Evolutionary conservation across 1,140 invertebrate genomes (phyloP).

Genomic region (Protaetia brevitarsis): DNA sequence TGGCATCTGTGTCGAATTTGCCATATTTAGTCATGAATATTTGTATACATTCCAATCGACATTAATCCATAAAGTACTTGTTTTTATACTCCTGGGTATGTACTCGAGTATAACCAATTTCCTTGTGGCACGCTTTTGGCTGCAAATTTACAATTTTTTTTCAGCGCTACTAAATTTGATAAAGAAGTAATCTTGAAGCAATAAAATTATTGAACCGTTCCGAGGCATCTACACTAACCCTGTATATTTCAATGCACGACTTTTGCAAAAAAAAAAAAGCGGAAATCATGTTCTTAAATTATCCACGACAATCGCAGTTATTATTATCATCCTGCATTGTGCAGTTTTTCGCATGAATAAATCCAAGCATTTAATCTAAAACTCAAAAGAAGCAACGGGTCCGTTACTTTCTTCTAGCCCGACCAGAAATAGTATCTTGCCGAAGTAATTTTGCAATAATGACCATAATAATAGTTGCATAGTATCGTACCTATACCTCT

Average conservation of each 20-base stretch:
- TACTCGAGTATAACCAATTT: too few species aligned
- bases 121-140: too few species aligned
- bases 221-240: too few species aligned
- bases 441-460: slow-evolving; percentile 3
- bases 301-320: background rate
- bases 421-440: background rate
- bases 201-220: too few species aligned
- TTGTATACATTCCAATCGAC: too few species aligned
- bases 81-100: too few species aligned
- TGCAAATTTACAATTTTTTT: too few species aligned
- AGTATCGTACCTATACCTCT: background rate
- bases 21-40: too few species aligned
- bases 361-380: slow-evolving; percentile 7
- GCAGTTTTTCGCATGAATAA: background rate
- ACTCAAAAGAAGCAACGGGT: background rate
- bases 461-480: slow-evolving; percentile 3
- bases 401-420: slow-evolving; percentile 3
- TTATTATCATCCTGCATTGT: slow-evolving; percentile 17
- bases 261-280: background rate
- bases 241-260: background rate
- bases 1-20: too few species aligned
- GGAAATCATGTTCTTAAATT: background rate
- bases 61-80: too few species aligned
- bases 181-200: too few species aligned
- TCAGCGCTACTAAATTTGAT: too few species aligned